Conservation (phyloP, 2,888 invertebrate genomes). For the Bellardia bayeri region DNA sequence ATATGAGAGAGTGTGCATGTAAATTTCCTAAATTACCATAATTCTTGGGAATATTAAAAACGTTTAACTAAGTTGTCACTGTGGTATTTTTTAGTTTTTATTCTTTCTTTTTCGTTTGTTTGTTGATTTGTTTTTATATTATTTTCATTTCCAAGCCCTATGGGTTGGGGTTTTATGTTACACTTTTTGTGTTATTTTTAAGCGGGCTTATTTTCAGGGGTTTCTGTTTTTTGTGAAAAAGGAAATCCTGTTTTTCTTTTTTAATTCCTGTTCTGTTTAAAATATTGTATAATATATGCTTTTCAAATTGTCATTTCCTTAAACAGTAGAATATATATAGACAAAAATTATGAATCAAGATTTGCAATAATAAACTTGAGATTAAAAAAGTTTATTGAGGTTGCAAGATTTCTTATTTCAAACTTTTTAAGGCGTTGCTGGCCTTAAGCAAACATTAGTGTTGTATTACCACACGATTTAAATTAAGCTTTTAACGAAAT, state of each 20-base stretch:
- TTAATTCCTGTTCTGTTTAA: too few species aligned
- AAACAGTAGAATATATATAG: background rate
- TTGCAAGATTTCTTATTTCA: too few species aligned
- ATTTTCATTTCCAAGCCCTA: slow-evolving; percentile 6
- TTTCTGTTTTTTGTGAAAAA: background rate
- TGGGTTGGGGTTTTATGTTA: background rate
- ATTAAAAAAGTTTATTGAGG: too few species aligned
- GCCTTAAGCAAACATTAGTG: too few species aligned
- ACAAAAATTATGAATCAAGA: background rate
- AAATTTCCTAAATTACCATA: slow-evolving; percentile 39
- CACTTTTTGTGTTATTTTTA: background rate
- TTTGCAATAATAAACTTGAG: background rate
- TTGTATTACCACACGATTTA: too few species aligned
- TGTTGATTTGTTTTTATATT: background rate
- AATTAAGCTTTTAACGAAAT: too few species aligned
- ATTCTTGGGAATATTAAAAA: slow-evolving; percentile 50
- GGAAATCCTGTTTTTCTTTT: background rate
- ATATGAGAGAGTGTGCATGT: slow-evolving; percentile 28
- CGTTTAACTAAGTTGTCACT: slow-evolving; percentile 58
- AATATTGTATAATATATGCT: background rate
- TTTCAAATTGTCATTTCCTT: slow-evolving; percentile 19
- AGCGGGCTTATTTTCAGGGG: background rate
- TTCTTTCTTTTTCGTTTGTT: background rate
- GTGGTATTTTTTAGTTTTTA: slow-evolving; percentile 41
- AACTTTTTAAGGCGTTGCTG: too few species aligned